Evolutionary conservation across 1,140 invertebrate species (phyloP).

Genomic region (Calycopis cecrops): DNA sequence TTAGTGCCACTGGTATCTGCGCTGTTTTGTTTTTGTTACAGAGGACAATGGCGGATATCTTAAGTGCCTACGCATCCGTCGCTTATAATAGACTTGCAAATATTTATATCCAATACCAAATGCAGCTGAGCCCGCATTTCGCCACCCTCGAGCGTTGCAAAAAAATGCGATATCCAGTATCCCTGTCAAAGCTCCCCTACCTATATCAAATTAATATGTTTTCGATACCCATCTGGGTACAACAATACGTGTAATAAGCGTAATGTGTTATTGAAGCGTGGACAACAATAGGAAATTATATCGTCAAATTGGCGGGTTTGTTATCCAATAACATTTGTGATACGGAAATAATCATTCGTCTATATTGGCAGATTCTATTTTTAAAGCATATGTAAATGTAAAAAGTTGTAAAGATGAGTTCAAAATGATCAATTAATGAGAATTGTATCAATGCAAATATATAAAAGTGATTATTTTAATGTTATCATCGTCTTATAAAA

Average conservation of each 20-base stretch:
- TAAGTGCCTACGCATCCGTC: constrained; percentile 36
- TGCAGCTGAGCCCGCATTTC: constrained; percentile 61
- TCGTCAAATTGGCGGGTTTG: too few species aligned
- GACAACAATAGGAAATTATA: too few species aligned
- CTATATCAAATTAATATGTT: constrained; percentile 1
- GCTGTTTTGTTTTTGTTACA: constrained; percentile 17
- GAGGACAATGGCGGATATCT: constrained; percentile 33
- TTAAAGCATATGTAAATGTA: too few species aligned
- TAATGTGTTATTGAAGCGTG: background rate
- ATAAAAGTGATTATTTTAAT: too few species aligned
- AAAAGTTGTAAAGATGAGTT: too few species aligned
- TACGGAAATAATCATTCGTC: too few species aligned
- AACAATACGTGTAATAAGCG: constrained; percentile 1
- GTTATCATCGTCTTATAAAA: too few species aligned
- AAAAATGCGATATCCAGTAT: constrained; percentile 23
- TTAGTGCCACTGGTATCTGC: constrained; percentile 11
- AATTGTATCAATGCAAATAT: too few species aligned
- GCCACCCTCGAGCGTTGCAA: constrained; percentile 51
- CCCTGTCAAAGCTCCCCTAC: background rate
- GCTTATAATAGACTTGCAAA: constrained; percentile 35
- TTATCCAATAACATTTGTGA: too few species aligned
- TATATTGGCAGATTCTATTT: too few species aligned
- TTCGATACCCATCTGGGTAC: constrained; percentile 4
- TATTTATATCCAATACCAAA: constrained; percentile 27
- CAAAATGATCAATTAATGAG: too few species aligned